These are phyloP conservation scores for Pelodiscus sinensis DNA, from an alignment of 2,113 vertebrate genomes.

Conservation along the genomic window DNA sequence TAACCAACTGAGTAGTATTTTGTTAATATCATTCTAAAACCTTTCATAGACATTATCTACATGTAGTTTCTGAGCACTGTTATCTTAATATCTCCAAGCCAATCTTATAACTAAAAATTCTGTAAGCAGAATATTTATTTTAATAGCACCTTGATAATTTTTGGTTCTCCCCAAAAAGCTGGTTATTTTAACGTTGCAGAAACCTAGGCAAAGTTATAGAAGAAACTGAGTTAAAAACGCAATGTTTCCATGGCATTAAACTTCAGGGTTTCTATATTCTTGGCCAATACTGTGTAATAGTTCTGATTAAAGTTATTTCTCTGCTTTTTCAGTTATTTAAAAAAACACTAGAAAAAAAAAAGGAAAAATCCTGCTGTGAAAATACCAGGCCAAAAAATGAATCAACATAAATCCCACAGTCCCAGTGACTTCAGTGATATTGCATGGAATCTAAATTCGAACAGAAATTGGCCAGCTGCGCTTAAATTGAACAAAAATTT, in stretches of 20 bases:
- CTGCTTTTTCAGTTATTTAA: not conserved
- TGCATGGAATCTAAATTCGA: not conserved
- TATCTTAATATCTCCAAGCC: not conserved
- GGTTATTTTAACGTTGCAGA: not conserved
- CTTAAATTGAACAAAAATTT: slow-evolving; percentile 17
- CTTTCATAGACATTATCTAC: not conserved
- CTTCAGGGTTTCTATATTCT: not conserved
- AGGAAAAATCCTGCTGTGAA: not conserved
- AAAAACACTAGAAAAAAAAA: not conserved
- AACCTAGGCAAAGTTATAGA: not conserved
- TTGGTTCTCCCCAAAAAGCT: not conserved
- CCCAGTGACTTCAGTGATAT: not conserved
- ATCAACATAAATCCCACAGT: not conserved
- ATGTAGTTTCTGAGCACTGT: not conserved
- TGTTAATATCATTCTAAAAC: not conserved
- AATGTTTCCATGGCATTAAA: too few relatives aligned
- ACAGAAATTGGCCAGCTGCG: not conserved
- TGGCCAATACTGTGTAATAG: not conserved
- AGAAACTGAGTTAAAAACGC: too few relatives aligned
- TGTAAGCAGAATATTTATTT: not conserved
- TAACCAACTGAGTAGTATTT: not conserved
- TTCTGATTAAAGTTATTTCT: not conserved
- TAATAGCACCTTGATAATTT: not conserved
- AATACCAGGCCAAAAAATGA: slow-evolving; percentile 14
- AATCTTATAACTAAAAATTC: not conserved